Evolutionary conservation across 2,888 invertebrate species (phyloP), one percentile per base, ranked within the genome.

Genomic region (Ethmia dodecea): DNA sequence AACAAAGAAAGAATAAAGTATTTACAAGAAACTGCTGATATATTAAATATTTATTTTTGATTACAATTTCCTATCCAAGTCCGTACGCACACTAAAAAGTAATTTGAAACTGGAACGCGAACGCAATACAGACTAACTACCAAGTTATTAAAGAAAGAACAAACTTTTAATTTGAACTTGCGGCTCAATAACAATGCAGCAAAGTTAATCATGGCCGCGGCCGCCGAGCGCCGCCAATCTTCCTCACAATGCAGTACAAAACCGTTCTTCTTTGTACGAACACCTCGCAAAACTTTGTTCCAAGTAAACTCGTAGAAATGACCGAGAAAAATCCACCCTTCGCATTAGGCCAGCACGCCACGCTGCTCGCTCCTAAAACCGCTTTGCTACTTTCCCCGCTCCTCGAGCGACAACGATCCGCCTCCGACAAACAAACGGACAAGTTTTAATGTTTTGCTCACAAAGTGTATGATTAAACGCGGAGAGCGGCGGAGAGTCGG

Each of bases 381-480:
- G 61, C 59, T 48, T 35, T 45, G 52, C 58, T 47, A 43, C 53
- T 51, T 51, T 49, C 55, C 49, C 41, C 73, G 63, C 63, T 56
- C 52, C 58, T 41, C 60, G 60, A 58, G 54, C 66, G 55, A 48
- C 66, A 59, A 59, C 66, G 72, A 67, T 62, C 76, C 72, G 68
- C 77, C 77, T 73, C 78, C 74, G 61, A 76, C 79, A 81, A 84
- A 84, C 84, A 84, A 84, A 84, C 83, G 84, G 78, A 83, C 83
- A 84, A 84, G 83, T 84, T 86, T 84, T 84, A 86, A 84, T 84
- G 84, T 86, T 84, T 84, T 83, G 84, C 83, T 84, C 84, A 81
- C 83, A 81, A 84, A 86, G 84, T 86, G 86, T 84, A 84, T 86
- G 84, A 86, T 86, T 86, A 86, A 84, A 83, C 83, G 83, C 79